A percentile compares a stretch with the other conserved stretches of the same genome.
Conservation (phyloP, 2,797 vertebrate species). For the Paratrypauchen microcephalus region DNA sequence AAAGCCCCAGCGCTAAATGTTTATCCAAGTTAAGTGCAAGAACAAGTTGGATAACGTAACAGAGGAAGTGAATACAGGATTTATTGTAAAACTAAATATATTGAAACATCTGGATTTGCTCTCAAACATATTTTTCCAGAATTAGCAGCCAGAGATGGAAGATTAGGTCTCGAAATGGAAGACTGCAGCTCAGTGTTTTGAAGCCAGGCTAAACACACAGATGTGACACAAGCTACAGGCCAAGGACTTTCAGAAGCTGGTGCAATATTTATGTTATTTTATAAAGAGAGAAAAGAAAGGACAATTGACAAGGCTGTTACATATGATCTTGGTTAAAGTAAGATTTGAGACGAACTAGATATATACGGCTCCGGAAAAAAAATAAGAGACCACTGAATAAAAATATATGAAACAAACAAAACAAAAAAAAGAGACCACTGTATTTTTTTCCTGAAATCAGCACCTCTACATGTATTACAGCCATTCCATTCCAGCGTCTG, state of each 20-base stretch:
- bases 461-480: no score
- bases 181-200: constrained; percentile 48
- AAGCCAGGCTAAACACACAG: constrained; percentile 51
- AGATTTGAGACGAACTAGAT: background rate
- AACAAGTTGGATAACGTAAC: constrained; percentile 34
- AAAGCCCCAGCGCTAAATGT: constrained; percentile 42
- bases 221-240: constrained; percentile 62
- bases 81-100: constrained; percentile 47
- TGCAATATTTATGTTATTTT: constrained; percentile 22
- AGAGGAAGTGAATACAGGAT: constrained; percentile 36
- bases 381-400: no score
- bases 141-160: constrained; percentile 55
- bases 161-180: constrained; percentile 51
- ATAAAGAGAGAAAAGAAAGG: background rate
- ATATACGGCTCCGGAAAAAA: no score
- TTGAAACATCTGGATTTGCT: constrained; percentile 65
- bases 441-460: no score
- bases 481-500: no score
- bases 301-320: background rate
- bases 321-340: background rate
- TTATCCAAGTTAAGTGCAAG: constrained; percentile 46
- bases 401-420: no score
- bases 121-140: constrained; percentile 51
- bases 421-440: no score
- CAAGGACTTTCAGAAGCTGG: constrained; percentile 27